Base-by-base conservation (phyloP, 2,888 invertebrate species). In the Agrotis clavis region DNA sequence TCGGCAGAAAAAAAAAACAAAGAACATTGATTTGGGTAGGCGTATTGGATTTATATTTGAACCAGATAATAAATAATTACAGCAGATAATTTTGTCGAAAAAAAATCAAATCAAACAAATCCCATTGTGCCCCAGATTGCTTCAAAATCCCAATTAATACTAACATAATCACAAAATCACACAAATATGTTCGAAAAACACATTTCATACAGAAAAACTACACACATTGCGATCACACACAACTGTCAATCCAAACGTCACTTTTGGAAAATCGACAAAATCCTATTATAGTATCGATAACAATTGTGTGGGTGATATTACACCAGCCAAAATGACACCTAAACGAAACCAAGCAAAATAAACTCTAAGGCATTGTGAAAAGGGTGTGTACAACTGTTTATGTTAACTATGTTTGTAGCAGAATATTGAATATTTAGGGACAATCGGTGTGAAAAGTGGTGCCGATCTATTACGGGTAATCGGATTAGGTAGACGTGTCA, bases 391-490 rank as follows among this genome's bases (percentile, higher is more conserved):
- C 4, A 25, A 6, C 16, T 67, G 74, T 62, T n/a, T 45, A 16
- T 21, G 3, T 56, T 19, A 51, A 61, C 1, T 53, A 53, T 47
- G 66, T 74, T 62, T 66, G 19, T 63, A 59, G 64, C 63, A 64
- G 70, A 72, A 79, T 83, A 82, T 85, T 83, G 78, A 83, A 83
- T 81, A 71, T 83, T 83, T 84, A 74, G 71, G 81, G 78, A 78
- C 87, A 85, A 77, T 83, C 84, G 81, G 83, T 78, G 84, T 79
- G 87, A 86, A 90, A 94, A 94, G 92, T 92, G 89, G 86, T 87
- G 77, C 88, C 92, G 93, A 95, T 95, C 93, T 91, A 92, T 95
- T 94, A 94, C 94, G 86, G 84, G 80, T 95, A 95, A 95, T 92
- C 95, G 90, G 95, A 90, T 95, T 94, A 93, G n/a, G 70, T 67